These are phyloP conservation scores for Nothocercus julius DNA, from an alignment of 2,113 vertebrate species.

Conservation along the genomic window DNA sequence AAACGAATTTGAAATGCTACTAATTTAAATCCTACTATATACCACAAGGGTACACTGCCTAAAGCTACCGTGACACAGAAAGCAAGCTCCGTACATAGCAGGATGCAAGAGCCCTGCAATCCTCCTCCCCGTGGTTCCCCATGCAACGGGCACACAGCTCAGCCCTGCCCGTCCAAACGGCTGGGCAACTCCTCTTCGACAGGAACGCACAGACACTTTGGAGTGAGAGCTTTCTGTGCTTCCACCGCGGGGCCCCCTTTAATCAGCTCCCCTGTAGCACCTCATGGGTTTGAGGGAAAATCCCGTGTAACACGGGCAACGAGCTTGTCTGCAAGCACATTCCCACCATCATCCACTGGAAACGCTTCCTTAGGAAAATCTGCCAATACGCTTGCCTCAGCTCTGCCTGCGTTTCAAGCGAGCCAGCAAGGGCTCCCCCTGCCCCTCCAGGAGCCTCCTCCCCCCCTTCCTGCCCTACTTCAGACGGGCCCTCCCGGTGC, in stretches of 20 bases:
- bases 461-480: not conserved
- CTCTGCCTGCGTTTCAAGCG: constrained; percentile 8
- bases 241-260: not conserved
- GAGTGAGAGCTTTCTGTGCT: not conserved
- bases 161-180: not conserved
- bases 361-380: constrained; percentile 63
- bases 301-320: constrained; percentile 35
- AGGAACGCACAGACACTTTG: constrained; percentile 6
- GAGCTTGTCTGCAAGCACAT: constrained; percentile 28
- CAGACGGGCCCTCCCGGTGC: not conserved
- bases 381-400: not conserved
- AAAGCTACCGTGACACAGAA: not conserved
- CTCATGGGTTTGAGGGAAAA: constrained; percentile 59
- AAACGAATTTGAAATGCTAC: not conserved
- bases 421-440: constrained; percentile 6
- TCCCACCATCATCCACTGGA: constrained; percentile 61
- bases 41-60: not conserved
- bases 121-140: not conserved
- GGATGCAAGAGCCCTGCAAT: not conserved
- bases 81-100: not conserved
- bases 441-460: not conserved
- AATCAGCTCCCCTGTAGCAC: constrained; percentile 27
- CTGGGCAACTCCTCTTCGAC: not conserved
- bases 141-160: not conserved
- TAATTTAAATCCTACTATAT: not conserved